Conservation (phyloP, 35 echinoderm and acorn worm species). For the Heliocidaris erythrogramma region DNA sequence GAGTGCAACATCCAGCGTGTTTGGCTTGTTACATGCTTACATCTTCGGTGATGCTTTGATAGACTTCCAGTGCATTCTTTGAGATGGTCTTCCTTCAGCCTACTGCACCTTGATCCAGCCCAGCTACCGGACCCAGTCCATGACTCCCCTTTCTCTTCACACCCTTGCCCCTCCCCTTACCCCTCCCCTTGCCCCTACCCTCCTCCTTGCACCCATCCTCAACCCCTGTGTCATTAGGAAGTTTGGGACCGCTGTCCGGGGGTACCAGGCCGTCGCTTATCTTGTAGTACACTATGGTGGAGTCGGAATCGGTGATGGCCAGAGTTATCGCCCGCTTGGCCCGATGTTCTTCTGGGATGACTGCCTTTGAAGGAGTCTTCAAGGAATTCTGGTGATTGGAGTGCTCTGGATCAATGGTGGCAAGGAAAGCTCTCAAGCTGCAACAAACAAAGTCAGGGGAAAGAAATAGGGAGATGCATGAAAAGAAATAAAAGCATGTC, state of each 20-base stretch:
- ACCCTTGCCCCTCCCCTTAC: neutral
- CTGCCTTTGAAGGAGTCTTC: neutral
- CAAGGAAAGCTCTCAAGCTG: neutral
- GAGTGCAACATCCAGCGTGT: neutral
- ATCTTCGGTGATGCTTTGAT: neutral
- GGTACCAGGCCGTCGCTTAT: slow-evolving; percentile 71
- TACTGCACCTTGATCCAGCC: neutral
- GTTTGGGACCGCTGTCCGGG: slow-evolving; percentile 55
- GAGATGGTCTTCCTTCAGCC: neutral
- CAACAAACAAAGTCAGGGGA: neutral
- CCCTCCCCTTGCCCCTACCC: slow-evolving; percentile 28
- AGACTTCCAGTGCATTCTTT: neutral
- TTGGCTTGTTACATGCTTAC: neutral
- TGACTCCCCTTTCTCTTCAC: neutral
- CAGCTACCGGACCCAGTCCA: neutral
- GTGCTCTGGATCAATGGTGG: neutral
- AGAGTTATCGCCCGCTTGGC: slow-evolving; percentile 51
- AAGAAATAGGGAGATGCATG: neutral
- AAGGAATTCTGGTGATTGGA: neutral
- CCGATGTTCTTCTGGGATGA: neutral
- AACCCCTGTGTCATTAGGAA: neutral
- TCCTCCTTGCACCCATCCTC: slow-evolving; percentile 21
- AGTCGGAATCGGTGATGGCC: slow-evolving; percentile 79
- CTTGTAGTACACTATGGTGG: slow-evolving; percentile 84
- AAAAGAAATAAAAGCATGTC: neutral